These are phyloP conservation scores for Notarius lentiginosus DNA, from an alignment of 2,113 vertebrate species.

Conservation along the genomic window DNA sequence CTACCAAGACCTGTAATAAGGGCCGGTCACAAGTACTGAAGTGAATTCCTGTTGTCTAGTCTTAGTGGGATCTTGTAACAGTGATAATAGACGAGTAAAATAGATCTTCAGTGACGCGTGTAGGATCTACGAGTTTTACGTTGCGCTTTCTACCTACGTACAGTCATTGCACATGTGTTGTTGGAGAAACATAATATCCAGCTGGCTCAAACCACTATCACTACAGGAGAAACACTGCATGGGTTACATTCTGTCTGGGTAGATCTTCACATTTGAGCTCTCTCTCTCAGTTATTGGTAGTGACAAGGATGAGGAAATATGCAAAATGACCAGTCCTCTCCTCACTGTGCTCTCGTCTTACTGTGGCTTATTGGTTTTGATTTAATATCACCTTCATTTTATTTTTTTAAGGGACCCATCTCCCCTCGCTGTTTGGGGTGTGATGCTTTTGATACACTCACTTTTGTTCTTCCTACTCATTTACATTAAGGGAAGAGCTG, in stretches of 20 bases:
- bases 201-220: background rate
- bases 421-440: background rate
- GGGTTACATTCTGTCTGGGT: conserved; percentile 11
- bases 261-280: conserved; percentile 43
- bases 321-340: conserved; percentile 60
- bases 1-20: conserved; percentile 15
- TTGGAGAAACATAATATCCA: background rate
- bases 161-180: background rate
- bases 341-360: conserved; percentile 51
- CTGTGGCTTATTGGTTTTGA: conserved; percentile 21
- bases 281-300: conserved; percentile 43
- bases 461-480: background rate
- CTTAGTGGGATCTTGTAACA: background rate
- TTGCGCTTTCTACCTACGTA: background rate
- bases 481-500: background rate
- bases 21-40: background rate
- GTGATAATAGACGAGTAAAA: background rate
- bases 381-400: conserved; percentile 10
- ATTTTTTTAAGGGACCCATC: conserved; percentile 21
- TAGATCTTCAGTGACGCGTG: background rate
- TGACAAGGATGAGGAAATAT: conserved; percentile 63
- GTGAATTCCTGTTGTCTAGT: background rate
- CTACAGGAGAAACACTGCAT: background rate
- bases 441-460: background rate
- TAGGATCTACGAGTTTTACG: conserved; percentile 15